Base-by-base conservation (phyloP, 2,113 vertebrate genomes). In the Vulpes ferrilata region DNA sequence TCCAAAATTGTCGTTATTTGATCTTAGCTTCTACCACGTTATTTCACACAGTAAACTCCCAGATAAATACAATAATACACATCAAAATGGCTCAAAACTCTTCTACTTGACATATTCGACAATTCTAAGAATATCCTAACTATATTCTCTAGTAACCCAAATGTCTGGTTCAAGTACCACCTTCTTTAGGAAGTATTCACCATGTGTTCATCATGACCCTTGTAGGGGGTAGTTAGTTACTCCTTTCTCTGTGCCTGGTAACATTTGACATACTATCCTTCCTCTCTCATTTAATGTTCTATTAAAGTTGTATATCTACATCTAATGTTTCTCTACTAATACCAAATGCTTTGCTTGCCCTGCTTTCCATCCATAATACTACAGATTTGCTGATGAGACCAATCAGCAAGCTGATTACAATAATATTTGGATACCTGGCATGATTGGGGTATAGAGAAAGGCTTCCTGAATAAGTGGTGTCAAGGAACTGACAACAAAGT, bases 381-480 rank as follows among this genome's bases (percentile, higher is more conserved):
- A 13, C 0, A 64, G 0, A 5, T 0, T 20, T 78, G 23, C 30
- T 48, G 25, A 25, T 79, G 35, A 82, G 4, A 55, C 3, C 48
- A n/a, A 69, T 23, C 55, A 0, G 32, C 22, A 74, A 91, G 38
- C 3, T 91, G 13, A 59, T n/a, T 65, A 81, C 9, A 23, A 20
- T 25, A 32, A 57, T 94, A 67, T 69, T 78, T 59, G 62, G 4
- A 64, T 67, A 71, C n/a, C 12, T 48, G 20, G 60, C 30, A 35
- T 79, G 69, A 78, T 0, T 64, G 27, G 8, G 2, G 10, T 62
- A 3, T 32, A 87, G 30, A 87, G 22, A 89, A 82, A 60, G 3
- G 1, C 11, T 84, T 71, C 20, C 53, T 55, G 3, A 80, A 3
- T 48, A 64, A 86, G 35, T 74, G 57, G 59, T 38, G 30, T 15